These are phyloP conservation scores for Meta bourneti DNA, from an alignment of 2,888 invertebrate species.

Conservation along the genomic window DNA sequence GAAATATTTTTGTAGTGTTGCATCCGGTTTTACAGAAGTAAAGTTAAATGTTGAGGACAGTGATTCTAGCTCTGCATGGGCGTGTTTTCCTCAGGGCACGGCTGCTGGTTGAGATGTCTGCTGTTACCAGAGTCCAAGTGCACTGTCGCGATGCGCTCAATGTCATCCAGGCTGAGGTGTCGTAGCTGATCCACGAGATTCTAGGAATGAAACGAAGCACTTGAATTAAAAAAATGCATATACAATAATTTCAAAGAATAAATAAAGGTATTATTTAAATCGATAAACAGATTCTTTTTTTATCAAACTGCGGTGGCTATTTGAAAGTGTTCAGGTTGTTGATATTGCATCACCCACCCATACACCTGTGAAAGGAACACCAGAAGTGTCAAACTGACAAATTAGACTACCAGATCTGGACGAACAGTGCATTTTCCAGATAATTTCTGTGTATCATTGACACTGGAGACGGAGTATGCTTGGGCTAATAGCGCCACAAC, in stretches of 20 bases:
- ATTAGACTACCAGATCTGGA: too few species aligned
- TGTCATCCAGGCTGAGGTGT: slow-evolving; percentile 78
- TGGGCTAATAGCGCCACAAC: too few species aligned
- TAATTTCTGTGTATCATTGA: too few species aligned
- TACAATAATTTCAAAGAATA: not conserved
- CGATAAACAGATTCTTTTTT: too few species aligned
- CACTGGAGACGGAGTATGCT: too few species aligned
- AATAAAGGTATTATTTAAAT: not conserved
- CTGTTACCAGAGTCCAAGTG: slow-evolving; percentile 63
- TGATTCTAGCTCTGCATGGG: slow-evolving; percentile 59
- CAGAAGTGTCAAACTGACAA: too few species aligned
- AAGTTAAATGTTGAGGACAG: not conserved
- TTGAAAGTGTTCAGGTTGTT: too few species aligned
- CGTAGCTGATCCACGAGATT: slow-evolving; percentile 64
- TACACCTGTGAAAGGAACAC: too few species aligned
- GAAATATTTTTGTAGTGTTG: slow-evolving; percentile 2
- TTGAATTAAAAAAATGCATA: not conserved
- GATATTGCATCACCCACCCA: too few species aligned
- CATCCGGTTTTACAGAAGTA: not conserved
- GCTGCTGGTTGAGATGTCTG: not conserved
- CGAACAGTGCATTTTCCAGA: too few species aligned
- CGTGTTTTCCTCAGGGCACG: slow-evolving; percentile 45
- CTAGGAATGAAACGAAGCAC: slow-evolving; percentile 26
- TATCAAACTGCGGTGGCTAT: too few species aligned
- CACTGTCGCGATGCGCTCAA: slow-evolving; percentile 77